Conservation (phyloP, 2,113 vertebrate species). For the Caracal caracal region DNA sequence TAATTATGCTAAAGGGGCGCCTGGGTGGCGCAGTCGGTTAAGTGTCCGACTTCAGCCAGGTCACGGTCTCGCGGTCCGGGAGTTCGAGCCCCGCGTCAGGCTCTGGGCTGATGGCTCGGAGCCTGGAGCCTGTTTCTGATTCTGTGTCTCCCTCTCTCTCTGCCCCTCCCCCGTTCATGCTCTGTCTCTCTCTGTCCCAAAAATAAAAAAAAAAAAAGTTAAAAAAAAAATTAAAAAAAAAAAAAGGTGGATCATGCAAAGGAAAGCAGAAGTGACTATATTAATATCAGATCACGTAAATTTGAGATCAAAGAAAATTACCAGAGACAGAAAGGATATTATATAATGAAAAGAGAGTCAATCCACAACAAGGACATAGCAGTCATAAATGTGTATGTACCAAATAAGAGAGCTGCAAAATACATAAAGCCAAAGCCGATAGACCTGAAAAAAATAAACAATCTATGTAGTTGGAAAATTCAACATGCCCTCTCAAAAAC, state of each 20-base stretch:
- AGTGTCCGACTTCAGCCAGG: too few species aligned
- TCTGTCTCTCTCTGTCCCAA: too few species aligned
- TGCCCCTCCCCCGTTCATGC: too few species aligned
- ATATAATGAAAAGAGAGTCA: not conserved
- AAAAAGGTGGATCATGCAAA: not conserved
- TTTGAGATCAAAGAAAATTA: not conserved
- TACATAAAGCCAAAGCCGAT: not conserved
- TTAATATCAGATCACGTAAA: slow-evolving; percentile 10
- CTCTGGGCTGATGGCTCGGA: too few species aligned
- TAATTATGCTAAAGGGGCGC: too few species aligned
- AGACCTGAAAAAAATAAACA: not conserved
- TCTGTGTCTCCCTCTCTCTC: too few species aligned
- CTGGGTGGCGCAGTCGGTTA: too few species aligned
- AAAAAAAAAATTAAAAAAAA: too few species aligned
- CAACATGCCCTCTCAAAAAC: not conserved
- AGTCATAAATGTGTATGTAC: not conserved
- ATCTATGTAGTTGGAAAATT: not conserved
- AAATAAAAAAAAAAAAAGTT: too few species aligned
- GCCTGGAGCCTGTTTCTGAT: too few species aligned
- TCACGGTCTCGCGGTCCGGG: too few species aligned
- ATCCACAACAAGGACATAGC: not conserved
- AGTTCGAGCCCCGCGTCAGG: too few species aligned
- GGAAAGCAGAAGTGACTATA: not conserved
- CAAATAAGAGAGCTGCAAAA: not conserved
- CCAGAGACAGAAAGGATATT: not conserved